phyloP scores from a whole-genome alignment of 2,888 invertebrate genomes.

The Rhyacophila evoluta region DNA sequence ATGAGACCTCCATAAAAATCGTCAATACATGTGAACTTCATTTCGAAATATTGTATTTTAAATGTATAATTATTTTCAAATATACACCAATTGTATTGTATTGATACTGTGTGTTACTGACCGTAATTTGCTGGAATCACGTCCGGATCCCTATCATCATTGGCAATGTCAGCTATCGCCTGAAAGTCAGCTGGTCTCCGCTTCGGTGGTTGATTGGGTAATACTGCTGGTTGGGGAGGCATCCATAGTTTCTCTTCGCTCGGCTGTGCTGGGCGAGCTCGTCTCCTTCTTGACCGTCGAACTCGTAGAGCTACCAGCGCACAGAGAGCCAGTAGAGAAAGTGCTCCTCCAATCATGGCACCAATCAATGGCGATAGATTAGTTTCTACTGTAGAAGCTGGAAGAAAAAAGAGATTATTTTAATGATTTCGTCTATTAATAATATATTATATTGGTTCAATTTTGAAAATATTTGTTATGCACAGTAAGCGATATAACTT shows the following conservation, averaged over 20 bases:
- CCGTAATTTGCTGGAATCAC: slow-evolving; percentile 82
- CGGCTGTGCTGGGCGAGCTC: slow-evolving; percentile 57
- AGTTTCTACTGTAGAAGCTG: slow-evolving; percentile 70
- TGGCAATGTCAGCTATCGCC: not conserved
- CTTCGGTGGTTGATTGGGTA: slow-evolving; percentile 24
- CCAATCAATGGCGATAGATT: slow-evolving; percentile 70
- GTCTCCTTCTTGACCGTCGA: slow-evolving; percentile 59
- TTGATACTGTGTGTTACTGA: too few species aligned
- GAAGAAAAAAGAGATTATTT: slow-evolving; percentile 49
- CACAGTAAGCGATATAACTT: too few species aligned
- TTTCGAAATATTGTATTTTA: too few species aligned
- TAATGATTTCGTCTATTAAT: too few species aligned
- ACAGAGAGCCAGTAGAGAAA: slow-evolving; percentile 68
- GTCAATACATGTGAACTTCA: too few species aligned
- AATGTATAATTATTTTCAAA: too few species aligned
- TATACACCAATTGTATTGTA: too few species aligned
- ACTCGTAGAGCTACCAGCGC: slow-evolving; percentile 65
- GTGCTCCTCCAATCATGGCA: slow-evolving; percentile 67
- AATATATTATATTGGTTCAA: too few species aligned
- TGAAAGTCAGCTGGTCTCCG: slow-evolving; percentile 25
- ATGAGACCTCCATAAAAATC: too few species aligned
- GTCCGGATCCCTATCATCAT: slow-evolving; percentile 77
- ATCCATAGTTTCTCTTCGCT: slow-evolving; percentile 56
- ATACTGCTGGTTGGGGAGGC: slow-evolving; percentile 28
- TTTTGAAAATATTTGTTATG: too few species aligned